Evolutionary conservation across 2,797 vertebrate species (phyloP), one percentile per base, ranked within the genome.

Genomic region (Stomatorhinus walkeri): DNA sequence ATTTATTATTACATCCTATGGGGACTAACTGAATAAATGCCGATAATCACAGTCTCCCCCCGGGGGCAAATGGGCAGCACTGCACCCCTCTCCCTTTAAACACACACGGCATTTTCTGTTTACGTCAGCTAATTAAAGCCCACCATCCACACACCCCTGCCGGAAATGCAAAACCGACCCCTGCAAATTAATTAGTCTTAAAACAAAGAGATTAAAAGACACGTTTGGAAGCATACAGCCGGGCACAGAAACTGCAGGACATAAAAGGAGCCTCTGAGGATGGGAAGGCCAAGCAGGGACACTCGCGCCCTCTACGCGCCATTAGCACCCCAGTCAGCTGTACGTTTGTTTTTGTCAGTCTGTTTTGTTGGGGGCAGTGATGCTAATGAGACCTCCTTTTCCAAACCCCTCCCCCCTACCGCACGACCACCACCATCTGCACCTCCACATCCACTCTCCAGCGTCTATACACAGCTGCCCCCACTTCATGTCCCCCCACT

Each of bases 201-300:
- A 79, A 79, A 79, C 72, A 79, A 79, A 79, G 72, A 79, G 14
- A 79, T 79, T 36, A 79, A 79, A 79, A 40, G 16, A 43, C 64
- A 68, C 64, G 10, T 68, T 68, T 68, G 64, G 64, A 68, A 68
- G 64, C 64, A 68, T 28, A 68, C 16, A 79, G 68, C 68, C 32
- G 14, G 5, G 1, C 28, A 40, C 10, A 68, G 64, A 72, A 36
- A 72, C 72, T 40, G 14, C 36, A 28, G 72, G 32, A 79, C 72
- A 79, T 79, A 36, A 79, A 79, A 79, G 32, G 36, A 10, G 36
- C 72, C 16, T 79, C 72, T 7, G 72, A 79, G 72, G 72, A 79
- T 2, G 16, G 32, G 36, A 8, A 79, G 72, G 72, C 72, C 72
- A 40, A 4, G 72, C 36, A 49, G 0, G 40, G 36, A 84, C 81